Percentiles rank a stretch among this genome's conserved stretches.
Evolutionary conservation across 2,888 invertebrate genomes (phyloP).

Genomic region (Temnothorax rugatulus): DNA sequence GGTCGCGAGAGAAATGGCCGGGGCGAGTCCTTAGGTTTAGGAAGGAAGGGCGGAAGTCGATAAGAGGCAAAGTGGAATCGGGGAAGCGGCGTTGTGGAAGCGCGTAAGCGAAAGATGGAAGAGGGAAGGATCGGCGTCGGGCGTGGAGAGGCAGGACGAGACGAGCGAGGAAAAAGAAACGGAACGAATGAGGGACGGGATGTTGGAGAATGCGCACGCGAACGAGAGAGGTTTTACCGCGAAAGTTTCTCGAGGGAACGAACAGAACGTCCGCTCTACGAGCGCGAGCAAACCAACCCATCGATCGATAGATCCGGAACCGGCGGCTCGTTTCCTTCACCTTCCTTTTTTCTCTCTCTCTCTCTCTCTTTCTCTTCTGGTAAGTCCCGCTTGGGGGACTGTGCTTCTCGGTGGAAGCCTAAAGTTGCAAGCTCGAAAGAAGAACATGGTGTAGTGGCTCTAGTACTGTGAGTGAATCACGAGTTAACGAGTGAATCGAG

Average conservation of each 20-base stretch:
- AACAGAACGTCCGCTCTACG: slow-evolving; percentile 15
- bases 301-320: slow-evolving; percentile 54
- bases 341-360: background rate
- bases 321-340: slow-evolving; percentile 17
- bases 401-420: slow-evolving; percentile 31
- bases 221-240: slow-evolving; percentile 50
- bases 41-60: slow-evolving; percentile 61
- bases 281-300: slow-evolving; percentile 23
- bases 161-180: slow-evolving; percentile 3
- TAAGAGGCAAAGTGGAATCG: slow-evolving; percentile 65
- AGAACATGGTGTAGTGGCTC: slow-evolving; percentile 43
- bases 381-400: slow-evolving; percentile 34
- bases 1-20: slow-evolving; percentile 59
- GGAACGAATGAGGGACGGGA: slow-evolving; percentile 32
- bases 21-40: slow-evolving; percentile 55
- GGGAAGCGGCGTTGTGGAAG: slow-evolving; percentile 27
- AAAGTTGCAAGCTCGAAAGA: slow-evolving; percentile 44
- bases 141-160: background rate
- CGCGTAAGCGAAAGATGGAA: slow-evolving; percentile 33
- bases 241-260: slow-evolving; percentile 49
- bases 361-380: background rate
- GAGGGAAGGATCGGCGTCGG: slow-evolving; percentile 11
- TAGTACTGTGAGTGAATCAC: slow-evolving; percentile 36
- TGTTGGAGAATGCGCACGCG: slow-evolving; percentile 46
- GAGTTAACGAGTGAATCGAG: slow-evolving; percentile 49